These are phyloP conservation scores for Lepilemur septentrionalis DNA, from an alignment of 2,797 vertebrate species.

Conservation along the genomic window DNA sequence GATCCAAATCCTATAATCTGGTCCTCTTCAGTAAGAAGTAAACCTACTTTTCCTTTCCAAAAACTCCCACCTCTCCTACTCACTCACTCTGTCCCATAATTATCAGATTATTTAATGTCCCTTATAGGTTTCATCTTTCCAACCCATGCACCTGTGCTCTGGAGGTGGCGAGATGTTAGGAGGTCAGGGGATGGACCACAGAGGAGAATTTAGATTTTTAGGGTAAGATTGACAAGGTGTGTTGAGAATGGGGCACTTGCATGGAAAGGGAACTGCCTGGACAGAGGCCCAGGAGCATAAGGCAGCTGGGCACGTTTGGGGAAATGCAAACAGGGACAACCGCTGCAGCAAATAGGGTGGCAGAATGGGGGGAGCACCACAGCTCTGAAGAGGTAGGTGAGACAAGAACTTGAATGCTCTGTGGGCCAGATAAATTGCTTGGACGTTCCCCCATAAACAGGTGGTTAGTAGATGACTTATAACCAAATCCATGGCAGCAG, in stretches of 20 bases:
- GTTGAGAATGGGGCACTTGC: too few relatives aligned
- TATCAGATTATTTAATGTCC: not conserved
- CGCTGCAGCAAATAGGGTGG: not conserved
- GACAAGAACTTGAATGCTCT: not conserved
- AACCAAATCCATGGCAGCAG: not conserved
- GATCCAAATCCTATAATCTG: not conserved
- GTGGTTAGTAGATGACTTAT: not conserved
- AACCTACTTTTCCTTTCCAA: not conserved
- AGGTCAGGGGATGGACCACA: not conserved
- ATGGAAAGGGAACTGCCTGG: not conserved
- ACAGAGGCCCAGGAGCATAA: not conserved
- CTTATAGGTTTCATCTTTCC: not conserved
- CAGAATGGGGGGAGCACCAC: too few relatives aligned
- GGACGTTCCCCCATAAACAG: not conserved
- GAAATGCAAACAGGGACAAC: not conserved
- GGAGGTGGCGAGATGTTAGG: not conserved
- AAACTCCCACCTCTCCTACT: not conserved
- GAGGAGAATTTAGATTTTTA: slow-evolving; percentile 13
- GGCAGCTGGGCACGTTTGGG: not conserved
- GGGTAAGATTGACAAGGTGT: not conserved
- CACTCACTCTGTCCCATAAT: not conserved
- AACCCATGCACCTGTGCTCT: not conserved
- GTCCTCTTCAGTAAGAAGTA: not conserved
- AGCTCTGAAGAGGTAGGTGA: not conserved
- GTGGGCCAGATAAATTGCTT: not conserved